Conservation (phyloP, 2,797 vertebrate species). For the Sebastiscus albofasciatus region DNA sequence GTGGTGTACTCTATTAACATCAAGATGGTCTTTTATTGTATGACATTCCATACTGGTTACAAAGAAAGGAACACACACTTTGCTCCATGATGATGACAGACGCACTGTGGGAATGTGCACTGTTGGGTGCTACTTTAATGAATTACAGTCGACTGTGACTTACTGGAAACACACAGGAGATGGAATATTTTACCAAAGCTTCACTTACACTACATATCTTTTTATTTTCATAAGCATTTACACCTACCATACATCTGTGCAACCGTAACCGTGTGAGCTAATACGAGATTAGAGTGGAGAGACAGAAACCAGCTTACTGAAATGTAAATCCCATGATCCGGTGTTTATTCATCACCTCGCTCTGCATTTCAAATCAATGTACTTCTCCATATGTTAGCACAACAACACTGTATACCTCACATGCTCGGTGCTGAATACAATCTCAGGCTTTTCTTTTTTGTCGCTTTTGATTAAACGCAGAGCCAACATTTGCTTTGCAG, state of each 20-base stretch:
- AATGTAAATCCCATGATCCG: conserved; percentile 28
- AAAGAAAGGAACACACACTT: background rate
- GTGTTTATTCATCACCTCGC: conserved; percentile 19
- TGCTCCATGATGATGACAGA: background rate
- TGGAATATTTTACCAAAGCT: background rate
- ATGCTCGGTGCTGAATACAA: background rate
- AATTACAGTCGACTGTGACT: background rate
- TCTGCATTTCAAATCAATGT: conserved; percentile 13
- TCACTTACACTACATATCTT: background rate
- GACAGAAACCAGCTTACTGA: conserved; percentile 18
- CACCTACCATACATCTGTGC: background rate
- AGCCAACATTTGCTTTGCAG: conserved; percentile 2
- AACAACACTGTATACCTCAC: background rate
- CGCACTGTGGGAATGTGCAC: background rate
- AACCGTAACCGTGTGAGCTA: background rate
- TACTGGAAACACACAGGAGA: background rate
- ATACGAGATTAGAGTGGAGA: conserved; percentile 25
- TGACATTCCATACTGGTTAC: background rate
- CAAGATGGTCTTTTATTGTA: background rate
- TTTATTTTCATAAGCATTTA: background rate
- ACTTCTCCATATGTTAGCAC: conserved; percentile 2
- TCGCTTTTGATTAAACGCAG: conserved; percentile 19
- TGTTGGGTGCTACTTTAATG: background rate
- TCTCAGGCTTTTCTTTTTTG: background rate
- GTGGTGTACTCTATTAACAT: background rate